These are phyloP conservation scores for Mus minutoides DNA, from an alignment of 2,797 vertebrate species.

Conservation along the genomic window DNA sequence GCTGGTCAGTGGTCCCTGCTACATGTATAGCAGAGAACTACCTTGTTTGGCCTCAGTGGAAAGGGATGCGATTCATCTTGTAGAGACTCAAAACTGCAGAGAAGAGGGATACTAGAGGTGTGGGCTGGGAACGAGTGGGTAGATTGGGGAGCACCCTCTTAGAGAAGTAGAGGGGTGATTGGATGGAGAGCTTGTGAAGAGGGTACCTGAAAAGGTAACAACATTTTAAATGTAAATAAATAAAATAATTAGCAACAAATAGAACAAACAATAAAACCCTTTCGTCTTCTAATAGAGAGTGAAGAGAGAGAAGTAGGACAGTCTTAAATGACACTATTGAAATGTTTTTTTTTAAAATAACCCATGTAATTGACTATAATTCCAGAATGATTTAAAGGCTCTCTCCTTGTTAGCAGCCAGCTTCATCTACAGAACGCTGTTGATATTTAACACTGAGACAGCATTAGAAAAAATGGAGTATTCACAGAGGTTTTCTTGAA, in stretches of 20 bases:
- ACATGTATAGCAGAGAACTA: background rate
- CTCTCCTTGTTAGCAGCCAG: background rate
- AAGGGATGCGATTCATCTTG: background rate
- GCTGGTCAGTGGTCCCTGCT: background rate
- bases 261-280: background rate
- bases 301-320: background rate
- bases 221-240: background rate
- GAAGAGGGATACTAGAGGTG: background rate
- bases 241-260: background rate
- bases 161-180: background rate
- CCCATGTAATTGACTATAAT: background rate
- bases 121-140: background rate
- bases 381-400: background rate
- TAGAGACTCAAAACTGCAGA: background rate
- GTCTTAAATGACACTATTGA: background rate
- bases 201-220: background rate
- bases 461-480: background rate
- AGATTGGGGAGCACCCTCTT: background rate
- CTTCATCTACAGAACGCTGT: background rate
- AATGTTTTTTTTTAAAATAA: background rate
- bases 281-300: background rate
- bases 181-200: background rate
- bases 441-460: background rate
- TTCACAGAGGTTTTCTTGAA: background rate
- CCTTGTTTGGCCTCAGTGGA: background rate